These are phyloP conservation scores for Andrena minutula DNA, from an alignment of 2,888 invertebrate genomes.

Conservation along the genomic window DNA sequence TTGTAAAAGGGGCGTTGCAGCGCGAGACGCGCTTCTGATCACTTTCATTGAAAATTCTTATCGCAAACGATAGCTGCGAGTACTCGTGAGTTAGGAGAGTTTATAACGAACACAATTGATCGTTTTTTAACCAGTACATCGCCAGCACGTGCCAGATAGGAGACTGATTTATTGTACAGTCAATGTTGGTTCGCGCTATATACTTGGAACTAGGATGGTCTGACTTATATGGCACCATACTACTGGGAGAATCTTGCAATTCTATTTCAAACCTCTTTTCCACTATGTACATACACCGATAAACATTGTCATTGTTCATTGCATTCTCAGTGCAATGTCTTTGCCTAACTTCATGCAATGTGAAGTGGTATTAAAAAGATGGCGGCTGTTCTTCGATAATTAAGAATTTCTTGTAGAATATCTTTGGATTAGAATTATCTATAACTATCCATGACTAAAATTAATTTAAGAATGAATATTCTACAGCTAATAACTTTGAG, in stretches of 20 bases:
- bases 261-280: too few relatives aligned
- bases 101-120: background rate
- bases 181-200: background rate
- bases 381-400: too few relatives aligned
- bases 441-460: too few relatives aligned
- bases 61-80: background rate
- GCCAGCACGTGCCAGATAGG: background rate
- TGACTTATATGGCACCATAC: background rate
- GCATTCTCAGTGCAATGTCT: too few relatives aligned
- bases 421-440: too few relatives aligned
- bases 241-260: conserved; percentile 4
- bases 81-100: background rate
- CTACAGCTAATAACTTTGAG: too few relatives aligned
- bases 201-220: conserved; percentile 5
- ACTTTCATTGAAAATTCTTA: background rate
- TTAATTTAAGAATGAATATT: too few relatives aligned
- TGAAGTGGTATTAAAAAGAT: too few relatives aligned
- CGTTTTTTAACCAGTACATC: background rate
- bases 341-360: too few relatives aligned
- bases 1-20: background rate
- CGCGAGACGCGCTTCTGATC: background rate
- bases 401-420: too few relatives aligned
- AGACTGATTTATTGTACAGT: conserved; percentile 6
- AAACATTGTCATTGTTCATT: too few relatives aligned
- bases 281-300: too few relatives aligned